A percentile compares a stretch with the other conserved stretches of the same genome.
Conservation (phyloP, 2,888 invertebrate species). For the Craniophora ligustri region DNA sequence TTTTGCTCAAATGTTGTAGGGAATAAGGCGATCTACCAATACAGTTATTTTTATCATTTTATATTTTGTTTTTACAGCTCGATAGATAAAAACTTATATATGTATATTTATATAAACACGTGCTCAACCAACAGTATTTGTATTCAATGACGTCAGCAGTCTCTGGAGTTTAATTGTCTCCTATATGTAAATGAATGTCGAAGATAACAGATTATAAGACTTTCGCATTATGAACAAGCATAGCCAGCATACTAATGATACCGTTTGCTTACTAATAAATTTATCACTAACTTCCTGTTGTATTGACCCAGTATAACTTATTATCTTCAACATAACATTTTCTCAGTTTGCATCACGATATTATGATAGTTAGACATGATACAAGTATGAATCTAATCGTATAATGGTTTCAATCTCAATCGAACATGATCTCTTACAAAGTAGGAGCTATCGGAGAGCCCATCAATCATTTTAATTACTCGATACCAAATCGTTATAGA, state of each 20-base stretch:
- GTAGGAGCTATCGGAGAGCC: too few relatives aligned
- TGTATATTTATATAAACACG: conserved; percentile 1
- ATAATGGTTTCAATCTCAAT: conserved; percentile 20
- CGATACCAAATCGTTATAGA: too few relatives aligned
- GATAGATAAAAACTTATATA: conserved; percentile 6
- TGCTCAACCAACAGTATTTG: conserved; percentile 13
- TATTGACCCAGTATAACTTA: conserved; percentile 13
- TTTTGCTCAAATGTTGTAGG: too few relatives aligned
- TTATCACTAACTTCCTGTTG: conserved; percentile 30
- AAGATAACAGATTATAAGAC: conserved; percentile 30
- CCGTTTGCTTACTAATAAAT: conserved; percentile 31
- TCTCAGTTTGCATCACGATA: neutral
- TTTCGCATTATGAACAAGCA: conserved; percentile 25
- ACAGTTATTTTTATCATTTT: neutral
- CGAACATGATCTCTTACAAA: too few relatives aligned
- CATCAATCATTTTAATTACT: too few relatives aligned
- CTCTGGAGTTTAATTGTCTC: conserved; percentile 33
- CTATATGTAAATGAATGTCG: conserved; percentile 10
- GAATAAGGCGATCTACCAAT: too few relatives aligned
- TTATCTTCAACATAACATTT: neutral
- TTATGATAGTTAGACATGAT: neutral
- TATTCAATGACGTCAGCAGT: conserved; percentile 21
- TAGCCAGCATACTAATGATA: conserved; percentile 25
- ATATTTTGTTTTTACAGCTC: neutral
- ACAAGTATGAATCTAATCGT: neutral